Evolutionary conservation across 2,888 invertebrate species (phyloP), one percentile per base, ranked within the genome.

Genomic region (Eucriotettix oculatus): DNA sequence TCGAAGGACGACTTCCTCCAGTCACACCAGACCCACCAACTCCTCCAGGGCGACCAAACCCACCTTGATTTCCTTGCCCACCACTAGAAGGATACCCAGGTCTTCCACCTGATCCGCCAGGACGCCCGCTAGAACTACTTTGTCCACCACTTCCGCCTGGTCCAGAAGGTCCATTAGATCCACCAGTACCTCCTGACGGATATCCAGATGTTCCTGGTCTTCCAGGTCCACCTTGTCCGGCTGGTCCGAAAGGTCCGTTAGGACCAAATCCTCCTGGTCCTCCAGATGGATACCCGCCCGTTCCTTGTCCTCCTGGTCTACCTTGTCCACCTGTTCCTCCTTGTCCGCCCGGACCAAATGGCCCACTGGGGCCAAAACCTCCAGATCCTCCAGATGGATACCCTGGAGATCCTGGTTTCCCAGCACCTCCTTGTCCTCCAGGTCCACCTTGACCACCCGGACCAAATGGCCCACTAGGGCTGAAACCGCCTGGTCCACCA

Each of bases 1-100:
- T 62, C 29, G 7, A 29, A 29, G 29, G 29, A 29, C 29, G 29
- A 56, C 58, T 52, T 42, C 53, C 57, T 16, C 58, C 58, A 29
- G 59, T 56, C n/a, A 60, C 58, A 41, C 70, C 69, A 41, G 72
- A 69, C 10, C 66, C 67, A 58, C 68, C 68, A 57, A 68, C 65
- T 61, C 69, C 69, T 16, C 60, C 66, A 41, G 66, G 67, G 17
- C 68, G 67, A 58, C 66, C 65, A 55, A 53, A 61, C 17, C 42
- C 41, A 43, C 48, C 48, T 65, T 68, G 68, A 64, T 68, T 68
- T 57, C 67, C 65, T 57, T 65, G 59, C 64, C 66, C 66, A 43
- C 66, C 68, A 61, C 56, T 61, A 58, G 66, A 66, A 62, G 65
- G 65, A 48, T 64, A 64, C 61, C 68, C 65, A 57, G 60, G 60